Conservation (phyloP, 2,888 invertebrate species). For the Dicranocentrus wangi region DNA sequence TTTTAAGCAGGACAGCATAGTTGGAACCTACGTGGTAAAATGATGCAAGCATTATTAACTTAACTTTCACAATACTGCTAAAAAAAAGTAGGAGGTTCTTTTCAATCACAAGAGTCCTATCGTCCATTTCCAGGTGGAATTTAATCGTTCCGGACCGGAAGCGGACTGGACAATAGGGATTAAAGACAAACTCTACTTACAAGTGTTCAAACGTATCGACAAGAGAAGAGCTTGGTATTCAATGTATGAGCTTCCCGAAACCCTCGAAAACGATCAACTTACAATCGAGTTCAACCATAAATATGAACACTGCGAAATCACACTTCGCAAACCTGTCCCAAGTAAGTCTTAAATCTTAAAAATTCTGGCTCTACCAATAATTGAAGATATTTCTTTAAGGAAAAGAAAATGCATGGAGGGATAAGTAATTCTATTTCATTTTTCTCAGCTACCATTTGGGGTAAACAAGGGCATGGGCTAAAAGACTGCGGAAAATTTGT, state of each 20-base stretch:
- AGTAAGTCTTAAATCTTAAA: constrained; percentile 9
- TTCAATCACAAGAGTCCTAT: no score
- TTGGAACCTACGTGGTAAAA: constrained; percentile 43
- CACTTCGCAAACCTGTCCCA: constrained; percentile 46
- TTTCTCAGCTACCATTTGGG: constrained; percentile 47
- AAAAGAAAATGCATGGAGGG: no score
- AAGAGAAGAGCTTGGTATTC: constrained; percentile 37
- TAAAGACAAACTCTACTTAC: constrained; percentile 12
- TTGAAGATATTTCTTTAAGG: background rate
- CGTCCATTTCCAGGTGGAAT: constrained; percentile 31
- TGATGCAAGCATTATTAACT: background rate
- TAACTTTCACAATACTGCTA: no score
- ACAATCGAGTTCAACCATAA: constrained; percentile 29
- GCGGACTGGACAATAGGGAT: constrained; percentile 49
- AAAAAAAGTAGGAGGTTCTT: no score
- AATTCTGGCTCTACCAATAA: background rate
- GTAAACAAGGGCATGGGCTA: constrained; percentile 26
- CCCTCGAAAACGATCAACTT: constrained; percentile 28
- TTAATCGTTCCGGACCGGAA: constrained; percentile 4
- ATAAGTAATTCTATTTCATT: background rate
- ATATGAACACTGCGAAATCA: constrained; percentile 22
- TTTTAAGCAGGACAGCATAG: constrained; percentile 57
- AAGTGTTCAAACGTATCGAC: constrained; percentile 33
- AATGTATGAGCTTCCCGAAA: constrained; percentile 39
- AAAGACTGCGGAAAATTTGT: constrained; percentile 32